Base-by-base conservation (phyloP, 2,113 vertebrate species). In the Dromaius novaehollandiae region DNA sequence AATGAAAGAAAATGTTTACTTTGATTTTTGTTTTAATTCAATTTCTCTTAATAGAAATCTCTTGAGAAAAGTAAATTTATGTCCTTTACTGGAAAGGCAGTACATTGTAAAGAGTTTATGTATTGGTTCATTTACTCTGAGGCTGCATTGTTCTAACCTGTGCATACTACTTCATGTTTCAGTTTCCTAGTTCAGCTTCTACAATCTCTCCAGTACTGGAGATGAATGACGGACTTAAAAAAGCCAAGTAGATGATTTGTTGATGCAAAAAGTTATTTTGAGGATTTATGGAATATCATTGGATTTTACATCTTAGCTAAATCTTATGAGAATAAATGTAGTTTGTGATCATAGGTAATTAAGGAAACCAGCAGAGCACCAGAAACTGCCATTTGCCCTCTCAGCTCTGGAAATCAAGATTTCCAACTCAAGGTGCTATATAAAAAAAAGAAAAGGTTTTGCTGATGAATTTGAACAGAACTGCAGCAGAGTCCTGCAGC, bases 361-460 rank as follows among this genome's bases (percentile, higher is more conserved):
- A 96, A 77, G 95, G 89, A 95, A 91, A 77, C 36, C 78, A 91
- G 38, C 30, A 94, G 82, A 96, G 90, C 51, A 93, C 36, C 69
- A 94, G 77, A 86, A 94, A 81, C 48, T 95, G 82, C 73, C 28
- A 93, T 95, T 93, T 97, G 55, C 76, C 90, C 89, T 94, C 85
- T 92, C 36, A 56, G 96, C 80, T 82, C 70, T 64, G 19, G 94
- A 65, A 93, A 95, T 94, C 85, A 82, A 94, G 82, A 94, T 94
- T 92, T 94, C 74, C 89, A 92, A 87, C 91, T 96, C 46, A 90
- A 94, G 94, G 91, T 93, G 32, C 79, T 65, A 48, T 44, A 79
- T 55, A 86, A 97, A 95, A 97, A 97, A 96, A 97, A 95, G 89
- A 97, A 96, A 97, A 95, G 89, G 34, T n/a, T 96, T 96, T 92